A percentile compares a stretch with the other conserved stretches of the same genome.
Evolutionary conservation across 2,888 invertebrate species (phyloP).

Genomic region (Eristalis intricaria): DNA sequence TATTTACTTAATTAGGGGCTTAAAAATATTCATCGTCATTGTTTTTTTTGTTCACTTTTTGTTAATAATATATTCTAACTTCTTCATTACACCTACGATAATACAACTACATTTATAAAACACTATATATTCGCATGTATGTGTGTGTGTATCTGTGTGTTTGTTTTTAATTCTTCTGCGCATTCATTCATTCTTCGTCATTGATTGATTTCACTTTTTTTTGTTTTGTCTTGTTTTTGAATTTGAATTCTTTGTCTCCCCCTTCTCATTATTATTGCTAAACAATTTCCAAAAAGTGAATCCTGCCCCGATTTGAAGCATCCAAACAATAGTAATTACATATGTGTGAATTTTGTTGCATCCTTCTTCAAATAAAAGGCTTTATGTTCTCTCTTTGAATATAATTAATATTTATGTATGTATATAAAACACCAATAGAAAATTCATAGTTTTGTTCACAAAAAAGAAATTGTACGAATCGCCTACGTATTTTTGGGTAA

Average conservation of each 20-base stretch:
- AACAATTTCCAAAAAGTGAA: slow-evolving; percentile 55
- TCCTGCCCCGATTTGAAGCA: slow-evolving; percentile 43
- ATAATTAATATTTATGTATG: slow-evolving; percentile 28
- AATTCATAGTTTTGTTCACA: slow-evolving; percentile 36
- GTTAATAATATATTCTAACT: slow-evolving; percentile 62
- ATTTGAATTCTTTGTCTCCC: background rate
- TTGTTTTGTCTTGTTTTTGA: slow-evolving; percentile 9
- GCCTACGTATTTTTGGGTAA: slow-evolving; percentile 67
- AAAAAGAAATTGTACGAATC: slow-evolving; percentile 62
- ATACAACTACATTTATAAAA: slow-evolving; percentile 73
- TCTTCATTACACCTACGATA: slow-evolving; percentile 70
- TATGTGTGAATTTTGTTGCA: slow-evolving; percentile 24
- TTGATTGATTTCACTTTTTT: slow-evolving; percentile 5
- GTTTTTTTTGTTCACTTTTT: slow-evolving; percentile 40
- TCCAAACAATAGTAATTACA: slow-evolving; percentile 47
- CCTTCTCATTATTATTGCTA: slow-evolving; percentile 58
- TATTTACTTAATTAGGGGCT: slow-evolving; percentile 64
- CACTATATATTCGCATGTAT: slow-evolving; percentile 59
- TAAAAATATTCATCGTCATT: slow-evolving; percentile 62
- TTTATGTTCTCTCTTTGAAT: background rate
- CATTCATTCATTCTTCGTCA: background rate
- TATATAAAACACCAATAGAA: slow-evolving; percentile 66
- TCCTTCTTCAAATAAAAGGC: slow-evolving; percentile 23
- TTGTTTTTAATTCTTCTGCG: background rate
- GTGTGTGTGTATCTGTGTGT: slow-evolving; percentile 41